phyloP scores from a whole-genome alignment of 2,797 vertebrate species.

The Heterohyrax brucei region DNA sequence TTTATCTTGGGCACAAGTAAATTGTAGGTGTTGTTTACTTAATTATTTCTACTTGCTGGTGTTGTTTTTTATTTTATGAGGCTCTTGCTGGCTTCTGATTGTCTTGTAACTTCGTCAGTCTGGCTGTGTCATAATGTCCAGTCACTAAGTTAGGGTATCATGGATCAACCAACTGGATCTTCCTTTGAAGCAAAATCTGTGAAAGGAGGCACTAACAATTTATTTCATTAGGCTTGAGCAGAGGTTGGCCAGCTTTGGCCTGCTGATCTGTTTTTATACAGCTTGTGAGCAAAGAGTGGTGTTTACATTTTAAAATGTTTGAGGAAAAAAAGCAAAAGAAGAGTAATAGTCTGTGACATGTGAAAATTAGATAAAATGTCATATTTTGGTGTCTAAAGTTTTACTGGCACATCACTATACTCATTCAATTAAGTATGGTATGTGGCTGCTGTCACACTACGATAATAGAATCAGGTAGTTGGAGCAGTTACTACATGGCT shows the following conservation, averaged over 20 bases:
- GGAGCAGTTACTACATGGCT: not conserved
- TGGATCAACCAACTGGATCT: not conserved
- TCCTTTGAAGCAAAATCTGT: slow-evolving; percentile 7
- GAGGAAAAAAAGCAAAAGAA: not conserved
- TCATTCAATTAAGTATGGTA: not conserved
- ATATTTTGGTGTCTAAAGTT: not conserved
- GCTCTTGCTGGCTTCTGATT: not conserved
- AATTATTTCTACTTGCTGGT: not conserved
- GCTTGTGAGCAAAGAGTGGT: not conserved
- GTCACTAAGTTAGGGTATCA: not conserved
- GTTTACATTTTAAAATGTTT: slow-evolving; percentile 37
- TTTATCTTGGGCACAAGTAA: not conserved
- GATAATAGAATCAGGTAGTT: no score
- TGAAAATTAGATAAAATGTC: not conserved
- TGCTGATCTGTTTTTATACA: not conserved
- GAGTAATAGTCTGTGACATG: not conserved
- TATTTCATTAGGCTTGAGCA: not conserved
- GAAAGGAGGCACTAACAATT: not conserved
- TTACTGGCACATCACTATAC: not conserved
- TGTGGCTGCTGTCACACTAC: not conserved
- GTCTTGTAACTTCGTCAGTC: not conserved
- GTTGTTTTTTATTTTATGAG: slow-evolving; percentile 45
- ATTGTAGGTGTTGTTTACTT: not conserved
- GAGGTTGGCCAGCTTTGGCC: no score
- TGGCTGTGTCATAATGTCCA: not conserved